Conservation (phyloP, 1,140 invertebrate genomes). For the Homalodisca vitripennis region DNA sequence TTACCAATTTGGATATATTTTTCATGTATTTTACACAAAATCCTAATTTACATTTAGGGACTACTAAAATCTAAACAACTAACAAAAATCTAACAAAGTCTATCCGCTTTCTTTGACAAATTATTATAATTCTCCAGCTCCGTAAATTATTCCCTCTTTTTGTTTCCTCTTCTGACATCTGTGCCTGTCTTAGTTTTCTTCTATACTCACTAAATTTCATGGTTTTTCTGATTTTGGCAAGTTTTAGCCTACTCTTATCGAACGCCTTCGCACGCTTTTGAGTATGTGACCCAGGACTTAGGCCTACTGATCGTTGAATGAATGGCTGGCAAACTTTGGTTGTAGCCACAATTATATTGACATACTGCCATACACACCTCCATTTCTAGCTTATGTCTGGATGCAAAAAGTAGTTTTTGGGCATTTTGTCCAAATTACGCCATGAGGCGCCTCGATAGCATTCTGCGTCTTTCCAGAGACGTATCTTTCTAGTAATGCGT, state of each 20-base stretch:
- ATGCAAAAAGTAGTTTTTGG: too few species aligned
- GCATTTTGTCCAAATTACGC: too few species aligned
- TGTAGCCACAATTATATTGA: background rate
- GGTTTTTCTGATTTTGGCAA: background rate
- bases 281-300: background rate
- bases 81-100: too few species aligned
- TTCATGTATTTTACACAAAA: too few species aligned
- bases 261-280: background rate
- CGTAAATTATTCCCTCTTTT: background rate
- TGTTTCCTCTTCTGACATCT: background rate
- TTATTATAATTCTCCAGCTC: background rate
- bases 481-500: background rate
- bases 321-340: background rate
- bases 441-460: background rate
- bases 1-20: too few species aligned
- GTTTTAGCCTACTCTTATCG: background rate
- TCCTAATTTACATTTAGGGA: too few species aligned
- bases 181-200: background rate
- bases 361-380: background rate
- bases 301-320: background rate
- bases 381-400: background rate
- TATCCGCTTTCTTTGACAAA: too few species aligned
- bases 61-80: too few species aligned
- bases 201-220: background rate
- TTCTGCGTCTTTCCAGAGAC: conserved; percentile 1